These are phyloP conservation scores for Formicarius rufipectus DNA, from an alignment of 2,113 vertebrate genomes.

Conservation along the genomic window DNA sequence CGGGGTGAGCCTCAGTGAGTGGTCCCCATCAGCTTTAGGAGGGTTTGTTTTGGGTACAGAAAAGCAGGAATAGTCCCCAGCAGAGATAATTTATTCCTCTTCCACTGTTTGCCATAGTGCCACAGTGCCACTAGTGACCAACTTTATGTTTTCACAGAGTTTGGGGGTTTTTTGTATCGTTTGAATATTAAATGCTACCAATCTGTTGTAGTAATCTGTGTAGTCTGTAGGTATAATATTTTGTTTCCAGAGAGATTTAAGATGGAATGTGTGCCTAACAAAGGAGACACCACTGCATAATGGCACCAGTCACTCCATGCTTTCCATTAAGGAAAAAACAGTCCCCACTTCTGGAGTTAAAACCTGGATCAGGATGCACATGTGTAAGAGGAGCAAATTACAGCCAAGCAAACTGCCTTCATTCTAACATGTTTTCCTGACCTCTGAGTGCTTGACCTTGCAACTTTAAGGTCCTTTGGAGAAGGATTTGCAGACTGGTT, in stretches of 20 bases:
- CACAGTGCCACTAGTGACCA: background rate
- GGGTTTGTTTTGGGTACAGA: background rate
- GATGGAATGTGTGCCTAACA: background rate
- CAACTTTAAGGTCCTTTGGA: background rate
- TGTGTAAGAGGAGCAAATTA: background rate
- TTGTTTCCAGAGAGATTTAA: background rate
- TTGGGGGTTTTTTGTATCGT: rapidly evolving
- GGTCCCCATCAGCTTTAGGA: background rate
- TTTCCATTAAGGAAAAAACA: background rate
- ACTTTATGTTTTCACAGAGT: background rate
- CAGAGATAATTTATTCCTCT: background rate
- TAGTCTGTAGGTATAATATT: background rate
- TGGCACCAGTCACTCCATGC: background rate
- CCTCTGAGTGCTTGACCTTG: background rate
- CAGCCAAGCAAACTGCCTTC: background rate
- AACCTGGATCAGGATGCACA: background rate
- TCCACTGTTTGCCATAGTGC: background rate
- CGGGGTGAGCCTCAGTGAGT: background rate
- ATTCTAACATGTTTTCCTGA: background rate
- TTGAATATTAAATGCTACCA: background rate
- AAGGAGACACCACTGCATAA: background rate
- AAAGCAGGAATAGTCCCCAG: background rate
- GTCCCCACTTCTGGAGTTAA: background rate
- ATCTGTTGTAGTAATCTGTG: background rate
- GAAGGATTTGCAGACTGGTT: background rate